phyloP scores from a whole-genome alignment of 2,113 vertebrate genomes.

The Elachura formosa region DNA sequence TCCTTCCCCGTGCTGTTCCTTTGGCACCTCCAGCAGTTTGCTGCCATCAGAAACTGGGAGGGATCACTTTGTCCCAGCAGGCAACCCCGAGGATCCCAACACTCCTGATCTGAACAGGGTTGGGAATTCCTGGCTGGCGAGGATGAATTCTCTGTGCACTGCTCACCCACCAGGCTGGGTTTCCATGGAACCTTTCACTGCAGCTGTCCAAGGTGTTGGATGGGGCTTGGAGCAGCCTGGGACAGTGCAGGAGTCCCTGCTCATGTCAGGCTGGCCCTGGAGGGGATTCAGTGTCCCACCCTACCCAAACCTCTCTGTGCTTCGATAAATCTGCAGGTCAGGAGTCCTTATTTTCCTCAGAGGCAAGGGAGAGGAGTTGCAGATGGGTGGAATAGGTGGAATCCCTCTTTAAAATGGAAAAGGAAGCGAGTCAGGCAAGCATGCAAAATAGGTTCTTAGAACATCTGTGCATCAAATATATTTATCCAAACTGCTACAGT shows the following conservation, averaged over 20 bases:
- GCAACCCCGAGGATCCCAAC: neutral
- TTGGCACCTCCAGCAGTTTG: neutral
- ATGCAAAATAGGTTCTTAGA: neutral
- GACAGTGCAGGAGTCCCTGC: neutral
- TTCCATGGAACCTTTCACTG: fast-evolving
- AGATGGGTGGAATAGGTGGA: neutral
- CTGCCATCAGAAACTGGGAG: fast-evolving
- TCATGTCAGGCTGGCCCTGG: neutral
- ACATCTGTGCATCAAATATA: slow-evolving; percentile 33
- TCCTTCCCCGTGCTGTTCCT: neutral
- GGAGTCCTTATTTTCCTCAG: neutral
- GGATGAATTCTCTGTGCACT: fast-evolving
- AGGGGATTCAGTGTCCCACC: neutral
- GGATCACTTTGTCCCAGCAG: neutral
- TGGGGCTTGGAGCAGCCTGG: neutral
- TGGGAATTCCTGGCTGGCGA: fast-evolving
- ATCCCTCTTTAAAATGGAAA: neutral
- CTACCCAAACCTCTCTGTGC: neutral
- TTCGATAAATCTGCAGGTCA: neutral
- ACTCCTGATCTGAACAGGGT: neutral
- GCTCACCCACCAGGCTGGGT: neutral
- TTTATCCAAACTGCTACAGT: neutral
- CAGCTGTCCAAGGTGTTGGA: neutral
- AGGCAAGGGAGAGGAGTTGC: neutral
- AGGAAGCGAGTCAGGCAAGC: neutral